Evolutionary conservation across 2,113 vertebrate genomes (phyloP).

Genomic region (Brachyhypopomus occidentalis): DNA sequence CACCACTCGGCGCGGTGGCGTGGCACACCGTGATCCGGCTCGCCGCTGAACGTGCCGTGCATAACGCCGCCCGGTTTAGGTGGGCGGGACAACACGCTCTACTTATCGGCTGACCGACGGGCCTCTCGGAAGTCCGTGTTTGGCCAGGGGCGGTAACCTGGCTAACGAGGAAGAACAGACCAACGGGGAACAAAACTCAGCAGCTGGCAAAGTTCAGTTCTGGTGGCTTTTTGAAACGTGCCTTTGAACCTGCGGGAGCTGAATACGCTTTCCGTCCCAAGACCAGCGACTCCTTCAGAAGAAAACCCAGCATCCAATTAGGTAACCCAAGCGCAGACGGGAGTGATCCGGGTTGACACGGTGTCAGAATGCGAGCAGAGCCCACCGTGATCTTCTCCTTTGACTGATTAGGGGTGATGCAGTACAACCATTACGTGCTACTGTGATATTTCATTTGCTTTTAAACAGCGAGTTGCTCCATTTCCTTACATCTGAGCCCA

Average conservation of each 20-base stretch:
- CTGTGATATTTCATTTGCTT: slow-evolving; percentile 43
- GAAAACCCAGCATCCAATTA: slow-evolving; percentile 38
- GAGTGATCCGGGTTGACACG: slow-evolving; percentile 48
- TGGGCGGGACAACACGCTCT: neutral
- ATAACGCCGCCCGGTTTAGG: neutral
- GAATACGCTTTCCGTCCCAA: too few relatives aligned
- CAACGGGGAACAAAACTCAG: neutral
- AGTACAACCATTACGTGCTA: slow-evolving; percentile 32
- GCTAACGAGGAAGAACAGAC: neutral
- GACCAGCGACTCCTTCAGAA: neutral
- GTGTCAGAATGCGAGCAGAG: slow-evolving; percentile 42
- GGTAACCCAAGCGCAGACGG: slow-evolving; percentile 31
- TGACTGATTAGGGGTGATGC: slow-evolving; percentile 18
- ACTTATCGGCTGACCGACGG: neutral
- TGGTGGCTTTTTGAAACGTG: neutral
- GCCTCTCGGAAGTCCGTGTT: neutral
- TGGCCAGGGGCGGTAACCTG: too few relatives aligned
- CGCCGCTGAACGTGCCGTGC: neutral
- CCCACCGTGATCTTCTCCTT: slow-evolving; percentile 44
- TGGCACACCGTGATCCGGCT: slow-evolving; percentile 30
- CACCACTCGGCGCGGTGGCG: slow-evolving; percentile 8
- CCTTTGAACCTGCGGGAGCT: neutral
- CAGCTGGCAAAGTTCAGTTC: neutral
- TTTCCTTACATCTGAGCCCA: slow-evolving; percentile 26
- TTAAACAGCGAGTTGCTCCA: slow-evolving; percentile 23